These are phyloP conservation scores for Drosophila vallismaia DNA, from an alignment of 2,888 invertebrate genomes.

Conservation along the genomic window DNA sequence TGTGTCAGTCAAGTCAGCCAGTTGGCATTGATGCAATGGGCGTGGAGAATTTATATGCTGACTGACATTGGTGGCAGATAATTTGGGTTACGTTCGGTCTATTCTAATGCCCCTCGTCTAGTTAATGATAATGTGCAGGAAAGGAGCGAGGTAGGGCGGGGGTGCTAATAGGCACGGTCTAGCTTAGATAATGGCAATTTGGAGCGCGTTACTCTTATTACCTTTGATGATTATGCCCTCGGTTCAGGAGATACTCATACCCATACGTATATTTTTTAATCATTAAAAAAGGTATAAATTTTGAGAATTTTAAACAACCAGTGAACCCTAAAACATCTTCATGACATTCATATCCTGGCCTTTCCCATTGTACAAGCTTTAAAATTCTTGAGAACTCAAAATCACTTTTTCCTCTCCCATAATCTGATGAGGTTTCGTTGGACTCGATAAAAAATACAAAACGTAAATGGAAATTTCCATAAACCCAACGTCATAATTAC, in stretches of 20 bases:
- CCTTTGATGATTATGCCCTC: conserved; percentile 25
- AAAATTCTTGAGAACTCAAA: conserved; percentile 12
- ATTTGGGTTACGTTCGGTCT: conserved; percentile 44
- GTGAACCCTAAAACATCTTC: neutral
- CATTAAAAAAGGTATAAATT: conserved; percentile 23
- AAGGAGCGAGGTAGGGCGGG: neutral
- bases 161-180: conserved; percentile 25
- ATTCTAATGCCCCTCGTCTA: conserved; percentile 39
- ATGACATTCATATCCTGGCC: neutral
- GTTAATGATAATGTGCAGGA: conserved; percentile 40
- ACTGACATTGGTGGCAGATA: conserved; percentile 43
- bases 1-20: conserved; percentile 65
- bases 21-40: conserved; percentile 48
- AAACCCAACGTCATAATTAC: conserved; percentile 75
- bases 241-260: neutral
- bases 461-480: conserved; percentile 52
- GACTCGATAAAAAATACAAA: conserved; percentile 25
- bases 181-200: conserved; percentile 39
- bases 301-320: neutral
- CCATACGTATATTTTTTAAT: conserved; percentile 16
- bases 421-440: conserved; percentile 7
- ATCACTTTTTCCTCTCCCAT: neutral
- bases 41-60: conserved; percentile 37
- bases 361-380: neutral
- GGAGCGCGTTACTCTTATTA: conserved; percentile 33